A percentile compares a stretch with the other conserved stretches of the same genome.
These are phyloP conservation scores for Ariopsis seemanni DNA, from an alignment of 2,113 vertebrate species.

Conservation along the genomic window DNA sequence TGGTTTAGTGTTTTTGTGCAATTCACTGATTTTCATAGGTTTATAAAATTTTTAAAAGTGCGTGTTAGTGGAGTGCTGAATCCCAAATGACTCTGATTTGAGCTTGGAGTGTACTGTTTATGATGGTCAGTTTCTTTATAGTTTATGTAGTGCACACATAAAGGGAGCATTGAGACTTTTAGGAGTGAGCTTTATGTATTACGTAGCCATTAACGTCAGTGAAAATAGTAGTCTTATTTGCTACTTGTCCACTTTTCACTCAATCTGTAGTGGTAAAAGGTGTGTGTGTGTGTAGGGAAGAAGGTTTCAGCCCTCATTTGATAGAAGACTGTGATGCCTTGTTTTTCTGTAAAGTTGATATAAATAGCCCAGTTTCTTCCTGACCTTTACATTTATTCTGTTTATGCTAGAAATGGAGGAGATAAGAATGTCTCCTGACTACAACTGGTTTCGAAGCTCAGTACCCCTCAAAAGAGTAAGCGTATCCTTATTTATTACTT, in stretches of 20 bases:
- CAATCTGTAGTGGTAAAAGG: neutral
- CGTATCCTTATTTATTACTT: constrained; percentile 30
- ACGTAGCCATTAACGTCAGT: neutral
- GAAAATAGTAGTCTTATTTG: neutral
- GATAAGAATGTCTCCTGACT: constrained; percentile 97
- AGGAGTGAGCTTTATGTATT: neutral
- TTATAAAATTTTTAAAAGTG: neutral
- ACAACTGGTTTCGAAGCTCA: constrained; percentile 98
- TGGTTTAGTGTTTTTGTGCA: neutral
- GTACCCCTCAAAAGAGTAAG: constrained; percentile 95
- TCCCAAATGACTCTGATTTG: neutral
- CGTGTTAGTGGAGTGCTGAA: no score
- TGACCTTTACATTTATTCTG: neutral
- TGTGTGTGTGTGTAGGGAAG: neutral
- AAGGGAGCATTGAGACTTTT: neutral
- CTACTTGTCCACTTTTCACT: neutral
- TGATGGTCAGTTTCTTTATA: neutral
- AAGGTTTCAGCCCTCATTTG: neutral
- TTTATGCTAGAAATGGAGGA: constrained; percentile 84
- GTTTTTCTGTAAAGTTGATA: neutral
- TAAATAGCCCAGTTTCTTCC: neutral
- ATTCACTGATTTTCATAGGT: neutral
- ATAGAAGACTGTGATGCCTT: neutral
- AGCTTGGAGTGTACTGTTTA: neutral
- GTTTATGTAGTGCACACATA: neutral